phyloP scores from a whole-genome alignment of 2,797 vertebrate species.

The Psittacula derbiana region DNA sequence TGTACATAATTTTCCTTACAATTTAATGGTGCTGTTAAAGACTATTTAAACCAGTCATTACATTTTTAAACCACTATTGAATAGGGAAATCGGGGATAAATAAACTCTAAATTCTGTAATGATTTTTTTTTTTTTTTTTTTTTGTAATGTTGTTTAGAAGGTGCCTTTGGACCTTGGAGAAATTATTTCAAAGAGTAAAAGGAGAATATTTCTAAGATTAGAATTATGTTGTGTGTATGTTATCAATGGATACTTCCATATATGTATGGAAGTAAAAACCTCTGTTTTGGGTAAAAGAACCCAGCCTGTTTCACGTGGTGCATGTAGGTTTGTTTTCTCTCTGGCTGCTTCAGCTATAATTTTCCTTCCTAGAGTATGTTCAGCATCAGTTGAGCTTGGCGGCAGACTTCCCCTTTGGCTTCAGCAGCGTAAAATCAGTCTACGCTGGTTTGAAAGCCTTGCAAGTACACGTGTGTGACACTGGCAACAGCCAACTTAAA shows the following conservation, averaged over 20 bases:
- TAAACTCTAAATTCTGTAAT: not conserved
- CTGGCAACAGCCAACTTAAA: not conserved
- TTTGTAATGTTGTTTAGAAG: not conserved
- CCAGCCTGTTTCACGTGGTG: not conserved
- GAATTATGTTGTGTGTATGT: not conserved
- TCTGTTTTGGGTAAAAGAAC: not conserved
- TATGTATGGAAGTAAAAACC: not conserved
- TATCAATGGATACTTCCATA: not conserved
- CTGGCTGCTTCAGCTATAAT: not conserved
- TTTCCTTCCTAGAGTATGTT: conserved; percentile 5
- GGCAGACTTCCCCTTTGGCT: conserved; percentile 28
- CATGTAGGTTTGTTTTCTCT: not conserved
- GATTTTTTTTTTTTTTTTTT: not conserved
- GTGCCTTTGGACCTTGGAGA: not conserved
- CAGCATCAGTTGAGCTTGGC: not conserved
- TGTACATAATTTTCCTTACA: not conserved
- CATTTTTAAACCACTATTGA: not conserved
- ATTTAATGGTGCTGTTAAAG: not conserved
- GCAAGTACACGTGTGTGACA: not conserved
- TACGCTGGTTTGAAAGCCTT: not conserved
- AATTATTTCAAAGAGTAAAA: not conserved
- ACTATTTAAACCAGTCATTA: not conserved
- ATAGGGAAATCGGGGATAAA: not conserved
- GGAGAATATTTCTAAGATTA: not conserved
- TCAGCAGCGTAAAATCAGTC: not conserved